phyloP scores from a whole-genome alignment of 2,113 vertebrate genomes.

The Plestiodon gilberti region DNA sequence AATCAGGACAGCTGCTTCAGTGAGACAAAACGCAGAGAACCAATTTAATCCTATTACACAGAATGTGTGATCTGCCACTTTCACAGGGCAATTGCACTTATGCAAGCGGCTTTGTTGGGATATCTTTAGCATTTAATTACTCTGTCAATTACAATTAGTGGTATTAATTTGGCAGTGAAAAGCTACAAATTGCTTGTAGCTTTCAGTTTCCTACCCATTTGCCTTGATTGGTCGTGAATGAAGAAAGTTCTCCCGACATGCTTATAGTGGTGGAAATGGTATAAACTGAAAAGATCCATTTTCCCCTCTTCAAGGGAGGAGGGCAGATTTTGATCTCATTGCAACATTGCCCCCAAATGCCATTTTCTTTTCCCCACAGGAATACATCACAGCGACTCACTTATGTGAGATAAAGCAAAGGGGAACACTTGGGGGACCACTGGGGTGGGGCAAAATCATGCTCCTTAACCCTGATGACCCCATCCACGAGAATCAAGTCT shows the following conservation, averaged over 20 bases:
- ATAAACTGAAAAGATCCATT: too few species aligned
- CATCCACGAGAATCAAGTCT: not conserved
- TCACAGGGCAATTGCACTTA: conserved; percentile 13
- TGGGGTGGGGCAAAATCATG: not conserved
- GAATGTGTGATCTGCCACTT: conserved; percentile 34
- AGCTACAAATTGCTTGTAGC: conserved; percentile 30
- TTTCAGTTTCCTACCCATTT: conserved; percentile 54
- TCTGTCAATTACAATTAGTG: conserved; percentile 64
- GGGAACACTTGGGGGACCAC: not conserved
- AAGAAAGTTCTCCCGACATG: conserved; percentile 50
- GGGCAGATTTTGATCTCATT: not conserved
- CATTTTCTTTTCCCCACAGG: not conserved
- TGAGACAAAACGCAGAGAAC: conserved; percentile 45
- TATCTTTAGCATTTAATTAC: conserved; percentile 58
- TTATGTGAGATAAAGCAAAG: not conserved
- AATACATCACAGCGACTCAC: not conserved
- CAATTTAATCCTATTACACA: conserved; percentile 51
- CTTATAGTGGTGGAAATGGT: conserved; percentile 6
- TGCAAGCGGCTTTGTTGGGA: conserved; percentile 39
- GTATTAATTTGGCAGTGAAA: conserved; percentile 53
- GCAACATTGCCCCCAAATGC: not conserved
- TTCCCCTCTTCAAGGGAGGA: not conserved
- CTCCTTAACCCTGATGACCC: not conserved
- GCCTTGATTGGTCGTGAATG: conserved; percentile 44
- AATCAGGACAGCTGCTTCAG: conserved; percentile 44